Percentiles rank a stretch among this genome's conserved stretches.
Evolutionary conservation across 2,888 invertebrate genomes (phyloP).

Genomic region (Bursaphelenchus okinawaensis): DNA sequence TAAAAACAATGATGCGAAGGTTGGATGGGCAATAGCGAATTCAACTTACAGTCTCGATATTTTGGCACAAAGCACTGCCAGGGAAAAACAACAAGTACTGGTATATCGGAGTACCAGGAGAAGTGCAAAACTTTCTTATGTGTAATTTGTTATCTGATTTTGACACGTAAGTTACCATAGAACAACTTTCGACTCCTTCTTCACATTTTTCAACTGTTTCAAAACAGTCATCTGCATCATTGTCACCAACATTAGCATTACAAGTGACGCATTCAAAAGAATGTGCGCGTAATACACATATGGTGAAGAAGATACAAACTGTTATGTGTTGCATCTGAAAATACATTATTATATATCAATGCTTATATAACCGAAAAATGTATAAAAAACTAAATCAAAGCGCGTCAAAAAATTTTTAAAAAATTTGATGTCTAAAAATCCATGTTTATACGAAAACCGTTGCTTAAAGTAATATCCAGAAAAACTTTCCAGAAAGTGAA

Average conservation of each 20-base stretch:
- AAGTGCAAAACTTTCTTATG: conserved; percentile 52
- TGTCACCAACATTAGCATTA: conserved; percentile 34
- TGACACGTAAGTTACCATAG: conserved; percentile 29
- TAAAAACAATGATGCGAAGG: background rate
- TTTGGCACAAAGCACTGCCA: conserved; percentile 49
- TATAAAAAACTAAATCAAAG: too few relatives aligned
- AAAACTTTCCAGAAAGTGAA: too few relatives aligned
- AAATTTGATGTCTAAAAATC: too few relatives aligned
- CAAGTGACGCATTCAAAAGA: conserved; percentile 49
- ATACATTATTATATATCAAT: too few relatives aligned
- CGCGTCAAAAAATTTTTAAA: too few relatives aligned
- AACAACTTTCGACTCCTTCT: conserved; percentile 29
- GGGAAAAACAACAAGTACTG: conserved; percentile 51
- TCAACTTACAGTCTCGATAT: conserved; percentile 38
- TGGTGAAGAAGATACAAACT: background rate
- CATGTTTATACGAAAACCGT: too few relatives aligned
- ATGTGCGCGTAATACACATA: background rate
- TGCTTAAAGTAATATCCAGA: too few relatives aligned
- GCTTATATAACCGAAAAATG: too few relatives aligned
- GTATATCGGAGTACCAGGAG: conserved; percentile 46
- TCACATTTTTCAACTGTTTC: conserved; percentile 38
- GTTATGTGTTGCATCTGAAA: too few relatives aligned
- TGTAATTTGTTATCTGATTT: conserved; percentile 23
- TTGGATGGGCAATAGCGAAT: background rate
- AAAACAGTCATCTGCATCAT: conserved; percentile 35